Evolutionary conservation across 2,797 vertebrate species (phyloP), one percentile per base, ranked within the genome.

Genomic region (Acanthopagrus latus): DNA sequence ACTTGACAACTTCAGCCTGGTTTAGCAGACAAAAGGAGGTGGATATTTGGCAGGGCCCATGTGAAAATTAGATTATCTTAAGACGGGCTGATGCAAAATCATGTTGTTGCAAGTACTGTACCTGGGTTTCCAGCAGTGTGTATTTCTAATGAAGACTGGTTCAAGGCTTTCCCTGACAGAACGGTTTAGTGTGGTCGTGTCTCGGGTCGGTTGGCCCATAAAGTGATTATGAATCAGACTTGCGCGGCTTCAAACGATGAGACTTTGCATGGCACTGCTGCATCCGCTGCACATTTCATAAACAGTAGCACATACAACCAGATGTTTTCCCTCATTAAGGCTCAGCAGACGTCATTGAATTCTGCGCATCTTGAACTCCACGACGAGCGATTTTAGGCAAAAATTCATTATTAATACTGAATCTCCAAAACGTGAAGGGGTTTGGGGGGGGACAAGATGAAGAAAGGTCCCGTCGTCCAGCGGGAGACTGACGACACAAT

Each of bases 181-280:
- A 62, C 58, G 4, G 27, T 27, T 27, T 27, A 27, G 27, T 27
- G 3, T 27, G 4, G 27, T 27, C 27, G 4, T 27, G 27, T 4
- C 27, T 27, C 27, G 33, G 33, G 33, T 33, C 33, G 33, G 33
- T 33, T 33, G 33, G 2, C 58, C 54, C 5, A 2, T 67, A 67
- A 78, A 52, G 4, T 33, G 20, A 60, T 56, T 23, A 48, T 79
- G 69, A 81, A 46, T 76, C 57, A 64, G 11, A 27, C 50, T 16
- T 50, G 41, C 17, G 54, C 66, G 38, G 29, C 3, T 5, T 74
- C 16, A 44, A 7, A 7, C 1, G 20, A 47, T 33, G 59, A 23
- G 47, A 51, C 54, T 23, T 29, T 66, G 57, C 33, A 48, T 46
- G 72, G 55, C 29, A n/a, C 25, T 18, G 8, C 5, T 44, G 47